Evolutionary conservation across 2,797 vertebrate species (phyloP), one percentile per base, ranked within the genome.

Genomic region (Triplophysa bombifrons): DNA sequence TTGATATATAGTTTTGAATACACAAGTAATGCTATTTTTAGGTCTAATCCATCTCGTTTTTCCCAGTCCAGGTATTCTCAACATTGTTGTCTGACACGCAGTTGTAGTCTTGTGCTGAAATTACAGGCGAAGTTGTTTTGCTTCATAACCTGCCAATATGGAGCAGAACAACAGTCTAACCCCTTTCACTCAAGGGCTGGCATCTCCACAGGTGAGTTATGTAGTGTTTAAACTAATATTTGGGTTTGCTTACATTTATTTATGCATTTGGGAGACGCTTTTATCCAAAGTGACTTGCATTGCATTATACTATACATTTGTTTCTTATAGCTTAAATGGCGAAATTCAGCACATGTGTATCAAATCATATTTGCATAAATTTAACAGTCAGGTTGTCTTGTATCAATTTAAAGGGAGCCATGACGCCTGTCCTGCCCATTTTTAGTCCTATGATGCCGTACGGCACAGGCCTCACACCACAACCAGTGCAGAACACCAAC

Each of bases 361-460:
- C 22, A 11, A 3, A 22, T 27, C 19, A 48, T 10, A 17, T 55
- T 27, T 64, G 16, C 13, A 53, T 25, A 30, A 78, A 46, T 13
- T 27, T 3, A 41, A 69, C 10, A 8, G n/a, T 41, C 12, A 3
- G 1, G 16, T 14, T 3, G 4, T 41, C 19, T 17, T 16, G n/a
- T 34, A 8, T 64, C 11, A 25, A 34, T 46, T 68, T 17, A 46
- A 48, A 99, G 98, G 93, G 97, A 34, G 96, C 96, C 72, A 97
- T 99, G 98, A 99, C 98, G 19, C 98, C 98, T 50, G 93, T 93
- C 58, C 92, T 97, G 76, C 95, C 95, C 0, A 94, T 99, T 60
- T 99, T 99, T 83, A 99, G 98, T 91, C 98, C 98, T 0, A 99
- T 99, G 97, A 99, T 99, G 96, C 97, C 97, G 0, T 99, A 98